Conservation (phyloP, 2,797 vertebrate genomes). For the Gymnothorax javanicus region DNA sequence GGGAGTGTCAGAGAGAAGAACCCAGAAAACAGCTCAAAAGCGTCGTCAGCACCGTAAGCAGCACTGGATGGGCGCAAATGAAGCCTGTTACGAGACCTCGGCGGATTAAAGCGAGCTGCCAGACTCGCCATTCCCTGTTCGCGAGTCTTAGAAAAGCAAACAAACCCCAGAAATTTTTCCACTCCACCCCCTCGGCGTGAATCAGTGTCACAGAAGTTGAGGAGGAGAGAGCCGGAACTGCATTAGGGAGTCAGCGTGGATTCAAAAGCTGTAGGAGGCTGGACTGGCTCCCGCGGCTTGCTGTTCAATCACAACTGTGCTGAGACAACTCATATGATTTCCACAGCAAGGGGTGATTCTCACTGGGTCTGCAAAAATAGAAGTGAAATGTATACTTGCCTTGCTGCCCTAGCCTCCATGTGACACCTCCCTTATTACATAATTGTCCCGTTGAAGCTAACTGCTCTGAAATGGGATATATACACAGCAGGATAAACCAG, state of each 20-base stretch:
- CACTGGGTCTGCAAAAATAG: background rate
- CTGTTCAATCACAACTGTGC: background rate
- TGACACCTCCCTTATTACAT: background rate
- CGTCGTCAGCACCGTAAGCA: background rate
- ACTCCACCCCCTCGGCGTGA: background rate
- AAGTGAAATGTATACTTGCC: background rate
- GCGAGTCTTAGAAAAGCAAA: background rate
- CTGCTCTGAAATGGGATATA: background rate
- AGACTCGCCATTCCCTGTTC: background rate
- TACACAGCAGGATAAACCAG: background rate
- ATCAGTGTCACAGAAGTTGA: background rate
- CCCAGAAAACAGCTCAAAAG: background rate
- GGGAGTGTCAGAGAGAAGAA: constrained; percentile 14
- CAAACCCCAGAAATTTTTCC: background rate
- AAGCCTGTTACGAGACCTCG: background rate
- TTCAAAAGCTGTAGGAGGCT: background rate
- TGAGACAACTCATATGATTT: background rate
- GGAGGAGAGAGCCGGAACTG: background rate
- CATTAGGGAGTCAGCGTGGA: background rate
- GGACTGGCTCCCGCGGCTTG: background rate
- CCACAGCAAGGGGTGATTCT: background rate
- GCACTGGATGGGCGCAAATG: background rate
- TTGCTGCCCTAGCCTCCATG: background rate
- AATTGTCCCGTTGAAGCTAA: background rate
- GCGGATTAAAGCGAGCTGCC: background rate